Percentiles rank a stretch among this genome's conserved stretches.
phyloP scores from a whole-genome alignment of 2,113 vertebrate genomes.

The Trachemys scripta region DNA sequence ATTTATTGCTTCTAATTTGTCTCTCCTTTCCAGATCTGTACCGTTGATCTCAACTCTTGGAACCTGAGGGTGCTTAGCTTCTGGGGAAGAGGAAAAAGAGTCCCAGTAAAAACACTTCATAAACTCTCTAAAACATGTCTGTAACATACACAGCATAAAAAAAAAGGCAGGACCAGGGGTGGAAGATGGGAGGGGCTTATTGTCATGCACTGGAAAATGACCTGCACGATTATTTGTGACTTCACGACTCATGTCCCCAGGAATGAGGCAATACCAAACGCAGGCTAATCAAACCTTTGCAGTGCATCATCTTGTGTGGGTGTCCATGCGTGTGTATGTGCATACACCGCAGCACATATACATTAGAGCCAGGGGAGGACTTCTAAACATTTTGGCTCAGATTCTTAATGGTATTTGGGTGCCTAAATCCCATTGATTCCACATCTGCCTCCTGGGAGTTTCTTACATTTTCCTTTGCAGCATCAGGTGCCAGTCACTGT shows the following conservation, averaged over 20 bases:
- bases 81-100: not conserved
- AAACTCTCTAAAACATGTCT: not conserved
- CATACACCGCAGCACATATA: no score
- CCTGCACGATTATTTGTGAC: not conserved
- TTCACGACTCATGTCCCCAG: not conserved
- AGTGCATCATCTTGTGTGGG: rapidly evolving
- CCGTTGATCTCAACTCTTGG: not conserved
- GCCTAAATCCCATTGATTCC: not conserved
- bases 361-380: no score
- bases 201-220: not conserved
- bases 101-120: not conserved
- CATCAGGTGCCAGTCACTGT: not conserved
- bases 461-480: not conserved
- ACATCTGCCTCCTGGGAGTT: rapidly evolving
- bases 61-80: not conserved
- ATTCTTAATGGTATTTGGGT: no score
- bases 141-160: not conserved
- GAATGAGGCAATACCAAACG: not conserved
- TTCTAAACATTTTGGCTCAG: no score
- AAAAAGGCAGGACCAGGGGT: rapidly evolving
- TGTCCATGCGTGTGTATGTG: no score
- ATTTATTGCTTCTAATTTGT: slow-evolving; percentile 16
- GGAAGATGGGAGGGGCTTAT: not conserved
- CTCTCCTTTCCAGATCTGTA: not conserved
- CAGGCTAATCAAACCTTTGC: not conserved